A percentile compares a stretch with the other conserved stretches of the same genome.
Evolutionary conservation across 2,888 invertebrate species (phyloP).

Genomic region (Drosophila yooni): DNA sequence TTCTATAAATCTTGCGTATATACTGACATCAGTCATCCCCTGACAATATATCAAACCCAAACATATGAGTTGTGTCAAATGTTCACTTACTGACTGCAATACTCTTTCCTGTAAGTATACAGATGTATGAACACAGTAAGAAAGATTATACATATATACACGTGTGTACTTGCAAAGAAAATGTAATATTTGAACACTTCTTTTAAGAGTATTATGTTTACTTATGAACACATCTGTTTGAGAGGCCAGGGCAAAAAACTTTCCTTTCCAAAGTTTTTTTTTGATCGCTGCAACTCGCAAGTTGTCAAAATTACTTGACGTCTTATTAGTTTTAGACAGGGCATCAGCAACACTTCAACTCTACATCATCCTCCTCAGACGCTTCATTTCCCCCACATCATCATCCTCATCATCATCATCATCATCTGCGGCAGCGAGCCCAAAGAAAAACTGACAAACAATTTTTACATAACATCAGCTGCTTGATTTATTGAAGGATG

Average conservation of each 20-base stretch:
- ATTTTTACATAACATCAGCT: conserved; percentile 64
- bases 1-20: background rate
- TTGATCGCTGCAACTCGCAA: conserved; percentile 49
- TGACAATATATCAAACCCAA: background rate
- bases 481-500: conserved; percentile 69
- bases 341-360: conserved; percentile 49
- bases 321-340: conserved; percentile 73
- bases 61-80: background rate
- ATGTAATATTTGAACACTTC: conserved; percentile 7
- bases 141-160: background rate
- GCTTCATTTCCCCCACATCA: conserved; percentile 17
- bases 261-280: conserved; percentile 44
- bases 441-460: conserved; percentile 38
- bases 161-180: conserved; percentile 4
- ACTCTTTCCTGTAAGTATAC: background rate
- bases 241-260: conserved; percentile 22
- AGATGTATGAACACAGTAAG: background rate
- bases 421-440: conserved; percentile 1
- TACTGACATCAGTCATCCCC: background rate
- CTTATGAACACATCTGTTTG: conserved; percentile 13
- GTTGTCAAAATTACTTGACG: conserved; percentile 80
- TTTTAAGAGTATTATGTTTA: conserved; percentile 5
- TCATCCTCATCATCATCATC: background rate
- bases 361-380: conserved; percentile 14
- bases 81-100: background rate